These are phyloP conservation scores for Spodoptera picta DNA, from an alignment of 2,888 invertebrate genomes.

Conservation along the genomic window DNA sequence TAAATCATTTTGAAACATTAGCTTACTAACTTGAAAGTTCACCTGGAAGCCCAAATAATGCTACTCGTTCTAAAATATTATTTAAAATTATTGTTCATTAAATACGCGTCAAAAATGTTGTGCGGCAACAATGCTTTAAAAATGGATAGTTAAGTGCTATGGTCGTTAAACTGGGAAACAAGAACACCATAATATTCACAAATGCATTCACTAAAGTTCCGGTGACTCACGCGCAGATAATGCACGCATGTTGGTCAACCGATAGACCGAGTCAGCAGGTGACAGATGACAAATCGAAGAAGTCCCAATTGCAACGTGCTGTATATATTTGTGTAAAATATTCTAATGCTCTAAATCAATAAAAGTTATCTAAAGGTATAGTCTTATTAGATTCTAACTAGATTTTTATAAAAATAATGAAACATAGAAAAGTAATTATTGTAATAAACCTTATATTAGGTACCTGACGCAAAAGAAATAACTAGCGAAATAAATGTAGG, in stretches of 20 bases:
- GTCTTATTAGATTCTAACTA: too few species aligned
- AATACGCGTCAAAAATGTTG: neutral
- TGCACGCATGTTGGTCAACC: conserved; percentile 60
- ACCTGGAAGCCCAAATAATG: too few species aligned
- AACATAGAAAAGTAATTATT: too few species aligned
- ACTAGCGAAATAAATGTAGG: too few species aligned
- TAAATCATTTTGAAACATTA: too few species aligned
- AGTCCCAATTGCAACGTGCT: conserved; percentile 21
- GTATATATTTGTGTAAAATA: neutral
- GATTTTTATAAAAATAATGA: too few species aligned
- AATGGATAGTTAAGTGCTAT: conserved; percentile 43
- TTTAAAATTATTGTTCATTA: neutral
- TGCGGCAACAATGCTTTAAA: conserved; percentile 28
- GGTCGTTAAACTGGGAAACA: conserved; percentile 45
- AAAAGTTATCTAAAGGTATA: too few species aligned
- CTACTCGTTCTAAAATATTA: too few species aligned
- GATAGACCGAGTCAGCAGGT: conserved; percentile 55
- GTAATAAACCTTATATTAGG: too few species aligned
- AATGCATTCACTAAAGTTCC: conserved; percentile 66
- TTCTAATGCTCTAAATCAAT: neutral
- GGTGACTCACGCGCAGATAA: conserved; percentile 71
- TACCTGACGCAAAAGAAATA: too few species aligned
- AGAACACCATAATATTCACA: conserved; percentile 54
- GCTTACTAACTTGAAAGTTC: too few species aligned
- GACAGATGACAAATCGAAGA: conserved; percentile 53